A percentile compares a stretch with the other conserved stretches of the same genome.
phyloP scores from a whole-genome alignment of 2,888 invertebrate species.

The Bruchidius siliquastri region DNA sequence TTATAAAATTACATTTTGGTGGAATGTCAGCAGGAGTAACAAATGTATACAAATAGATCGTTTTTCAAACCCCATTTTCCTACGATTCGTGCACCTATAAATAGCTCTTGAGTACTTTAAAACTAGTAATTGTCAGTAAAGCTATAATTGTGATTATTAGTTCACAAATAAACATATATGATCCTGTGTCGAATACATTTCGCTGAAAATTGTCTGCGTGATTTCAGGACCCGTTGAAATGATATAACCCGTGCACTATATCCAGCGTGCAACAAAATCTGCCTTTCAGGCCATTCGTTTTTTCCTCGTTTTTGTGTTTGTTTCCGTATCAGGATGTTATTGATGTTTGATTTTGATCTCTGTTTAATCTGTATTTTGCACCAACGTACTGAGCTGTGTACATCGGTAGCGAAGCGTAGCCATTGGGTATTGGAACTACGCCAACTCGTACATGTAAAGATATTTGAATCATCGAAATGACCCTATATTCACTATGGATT shows the following conservation, averaged over 20 bases:
- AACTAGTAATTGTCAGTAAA: too few species aligned
- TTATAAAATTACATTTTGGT: too few species aligned
- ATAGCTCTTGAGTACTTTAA: too few species aligned
- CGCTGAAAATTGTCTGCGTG: conserved; percentile 4
- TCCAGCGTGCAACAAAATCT: not conserved
- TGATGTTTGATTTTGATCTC: not conserved
- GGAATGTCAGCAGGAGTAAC: too few species aligned
- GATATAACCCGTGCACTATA: not conserved
- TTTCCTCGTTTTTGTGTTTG: not conserved
- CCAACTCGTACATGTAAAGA: not conserved
- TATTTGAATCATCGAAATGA: not conserved
- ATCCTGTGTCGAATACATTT: not conserved
- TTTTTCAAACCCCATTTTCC: too few species aligned
- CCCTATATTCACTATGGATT: not conserved
- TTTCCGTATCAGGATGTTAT: not conserved
- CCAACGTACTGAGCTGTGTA: not conserved
- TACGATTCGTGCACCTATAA: too few species aligned
- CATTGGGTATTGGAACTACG: not conserved
- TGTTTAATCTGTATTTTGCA: not conserved
- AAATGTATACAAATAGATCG: too few species aligned
- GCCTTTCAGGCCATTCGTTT: not conserved
- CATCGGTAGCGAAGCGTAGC: not conserved
- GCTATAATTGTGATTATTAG: not conserved
- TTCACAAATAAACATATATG: not conserved
- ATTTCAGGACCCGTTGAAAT: too few species aligned